Percentiles rank a stretch among this genome's conserved stretches.
Conservation (phyloP, 2,888 invertebrate genomes). For the Sminthurinus aureus region DNA sequence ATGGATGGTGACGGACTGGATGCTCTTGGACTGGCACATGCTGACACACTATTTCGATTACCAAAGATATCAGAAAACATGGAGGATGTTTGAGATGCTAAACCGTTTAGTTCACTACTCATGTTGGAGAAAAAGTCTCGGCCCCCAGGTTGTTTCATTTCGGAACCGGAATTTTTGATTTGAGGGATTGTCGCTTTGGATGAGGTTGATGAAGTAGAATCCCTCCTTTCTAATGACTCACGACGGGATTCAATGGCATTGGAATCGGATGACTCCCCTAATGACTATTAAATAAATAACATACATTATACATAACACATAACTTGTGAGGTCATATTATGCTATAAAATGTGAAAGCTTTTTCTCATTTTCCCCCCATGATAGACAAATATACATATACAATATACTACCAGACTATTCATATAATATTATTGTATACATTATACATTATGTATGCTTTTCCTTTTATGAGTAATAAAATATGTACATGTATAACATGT, state of each 20-base stretch:
- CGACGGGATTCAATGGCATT: constrained; percentile 47
- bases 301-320: neutral
- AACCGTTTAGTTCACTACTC: constrained; percentile 89
- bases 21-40: constrained; percentile 63
- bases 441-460: too few species aligned
- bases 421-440: too few species aligned
- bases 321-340: too few species aligned
- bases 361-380: too few species aligned
- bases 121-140: constrained; percentile 89
- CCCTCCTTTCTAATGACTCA: constrained; percentile 56
- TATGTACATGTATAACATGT: too few species aligned
- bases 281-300: constrained; percentile 61
- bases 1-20: constrained; percentile 65
- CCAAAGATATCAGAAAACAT: constrained; percentile 94
- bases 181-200: constrained; percentile 48
- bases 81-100: constrained; percentile 90
- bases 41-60: constrained; percentile 58
- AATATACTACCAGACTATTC: too few species aligned
- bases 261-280: constrained; percentile 65
- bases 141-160: constrained; percentile 52
- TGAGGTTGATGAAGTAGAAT: constrained; percentile 62
- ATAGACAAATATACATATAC: too few species aligned
- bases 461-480: too few species aligned
- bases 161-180: constrained; percentile 40
- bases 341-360: too few species aligned